Evolutionary conservation across 2,113 vertebrate genomes (phyloP), one percentile per base, ranked within the genome.

Genomic region (Scytalopus superciliaris): DNA sequence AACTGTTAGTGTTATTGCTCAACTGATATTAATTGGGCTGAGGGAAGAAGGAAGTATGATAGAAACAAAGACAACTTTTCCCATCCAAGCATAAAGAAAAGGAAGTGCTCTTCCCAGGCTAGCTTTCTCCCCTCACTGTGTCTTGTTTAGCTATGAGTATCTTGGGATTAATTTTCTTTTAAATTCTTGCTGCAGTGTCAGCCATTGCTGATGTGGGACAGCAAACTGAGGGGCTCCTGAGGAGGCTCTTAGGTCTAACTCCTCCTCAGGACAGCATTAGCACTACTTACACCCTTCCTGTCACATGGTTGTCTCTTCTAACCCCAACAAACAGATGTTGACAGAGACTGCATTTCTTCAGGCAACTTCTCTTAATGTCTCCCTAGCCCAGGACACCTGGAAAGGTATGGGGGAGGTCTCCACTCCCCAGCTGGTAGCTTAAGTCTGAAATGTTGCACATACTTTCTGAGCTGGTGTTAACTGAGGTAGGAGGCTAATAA

Each of bases 231-330:
- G 37, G 19, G 19, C 13, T 78, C 25, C 53, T 72, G 44, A 64
- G 57, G 22, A 80, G 63, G 30, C 22, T 80, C 19, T 44, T 39
- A 21, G 33, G 33, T 39, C 23, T 59, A 55, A 8, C 35, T 82
- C 27, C 35, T 60, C 19, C 62, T 25, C 44, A 28, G 49, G 40
- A 31, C 62, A 82, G 56, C 78, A 74, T 19, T 70, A 78, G n/a
- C 30, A 89, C 30, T 69, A 9, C 35, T 45, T 37, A 14, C 12
- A 84, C 27, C 39, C 56, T 22, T 68, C 49, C 40, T 86, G 68
- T 63, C 15, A 62, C 0, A 0, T 5, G 16, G 9, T 0, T 87
- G 45, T 37, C 45, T 45, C 0, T 27, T 63, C 44, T 39, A 14
- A 72, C 21, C 5, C 22, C 44, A 47, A 9, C 1, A 24, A 64